phyloP scores from a whole-genome alignment of 2,113 vertebrate genomes.

The Struthio camelus region DNA sequence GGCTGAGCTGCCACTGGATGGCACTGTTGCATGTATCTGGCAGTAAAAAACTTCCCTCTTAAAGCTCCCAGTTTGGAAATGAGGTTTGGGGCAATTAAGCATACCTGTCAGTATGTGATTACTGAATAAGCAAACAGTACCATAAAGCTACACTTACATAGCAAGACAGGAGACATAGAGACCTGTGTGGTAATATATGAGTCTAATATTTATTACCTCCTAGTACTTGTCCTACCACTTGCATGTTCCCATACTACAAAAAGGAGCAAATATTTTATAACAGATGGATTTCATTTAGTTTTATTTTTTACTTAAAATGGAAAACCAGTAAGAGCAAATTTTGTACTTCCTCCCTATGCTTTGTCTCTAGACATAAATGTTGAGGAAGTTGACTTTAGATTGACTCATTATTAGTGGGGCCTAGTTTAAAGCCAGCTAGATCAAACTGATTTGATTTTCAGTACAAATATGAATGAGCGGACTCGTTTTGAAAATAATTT shows the following conservation, averaged over 20 bases:
- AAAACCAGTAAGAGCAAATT: not conserved
- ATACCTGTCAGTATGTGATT: not conserved
- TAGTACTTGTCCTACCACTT: not conserved
- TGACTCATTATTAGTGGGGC: not conserved
- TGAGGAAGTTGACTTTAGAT: not conserved
- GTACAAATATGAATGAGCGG: not conserved
- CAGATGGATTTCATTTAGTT: not conserved
- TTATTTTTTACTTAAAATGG: not conserved
- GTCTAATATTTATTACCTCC: not conserved
- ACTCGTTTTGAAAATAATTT: not conserved
- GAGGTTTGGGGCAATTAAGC: not conserved
- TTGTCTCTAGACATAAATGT: fast-evolving
- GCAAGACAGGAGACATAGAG: not conserved
- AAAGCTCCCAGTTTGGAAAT: not conserved
- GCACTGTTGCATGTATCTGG: conserved; percentile 73
- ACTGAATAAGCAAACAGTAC: not conserved
- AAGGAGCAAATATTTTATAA: fast-evolving
- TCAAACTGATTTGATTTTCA: not conserved
- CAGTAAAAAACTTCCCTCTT: not conserved
- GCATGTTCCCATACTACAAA: fast-evolving
- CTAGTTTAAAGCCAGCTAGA: not conserved
- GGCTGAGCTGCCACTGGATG: conserved; percentile 69
- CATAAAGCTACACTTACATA: not conserved
- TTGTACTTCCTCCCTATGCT: not conserved
- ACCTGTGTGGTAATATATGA: fast-evolving